Conservation (phyloP, 2,113 vertebrate genomes). For the Campylomormyrus tamandua region DNA sequence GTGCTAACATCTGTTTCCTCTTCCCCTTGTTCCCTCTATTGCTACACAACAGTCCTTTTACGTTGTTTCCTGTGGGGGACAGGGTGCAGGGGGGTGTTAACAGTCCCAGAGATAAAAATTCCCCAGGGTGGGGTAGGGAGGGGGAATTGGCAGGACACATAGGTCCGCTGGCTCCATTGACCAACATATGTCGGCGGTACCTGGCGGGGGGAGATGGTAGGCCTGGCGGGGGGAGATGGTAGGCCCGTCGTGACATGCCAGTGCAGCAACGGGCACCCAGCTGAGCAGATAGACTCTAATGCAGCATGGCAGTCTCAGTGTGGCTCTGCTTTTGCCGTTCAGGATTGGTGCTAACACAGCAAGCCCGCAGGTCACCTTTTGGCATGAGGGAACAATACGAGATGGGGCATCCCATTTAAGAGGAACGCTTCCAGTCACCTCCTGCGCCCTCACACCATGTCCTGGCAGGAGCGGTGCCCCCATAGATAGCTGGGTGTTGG, state of each 20-base stretch:
- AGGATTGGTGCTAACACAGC: background rate
- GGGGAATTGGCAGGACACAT: background rate
- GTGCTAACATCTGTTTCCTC: conserved; percentile 16
- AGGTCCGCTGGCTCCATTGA: background rate
- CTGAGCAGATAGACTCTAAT: conserved; percentile 57
- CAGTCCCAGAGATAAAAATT: conserved; percentile 14
- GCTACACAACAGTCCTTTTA: background rate
- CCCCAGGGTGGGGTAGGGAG: background rate
- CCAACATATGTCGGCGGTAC: conserved; percentile 36
- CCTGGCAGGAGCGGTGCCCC: background rate
- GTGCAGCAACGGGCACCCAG: background rate
- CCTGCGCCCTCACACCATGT: background rate
- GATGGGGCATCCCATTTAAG: background rate
- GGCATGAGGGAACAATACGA: background rate
- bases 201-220: conserved; percentile 36
- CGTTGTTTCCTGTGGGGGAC: background rate
- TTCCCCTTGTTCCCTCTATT: background rate
- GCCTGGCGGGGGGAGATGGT: conserved; percentile 34
- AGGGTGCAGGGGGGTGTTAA: background rate
- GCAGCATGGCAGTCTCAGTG: conserved; percentile 69
- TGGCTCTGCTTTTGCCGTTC: conserved; percentile 47
- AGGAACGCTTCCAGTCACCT: background rate
- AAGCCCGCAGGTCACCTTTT: background rate
- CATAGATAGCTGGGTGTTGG: background rate
- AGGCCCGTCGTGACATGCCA: conserved; percentile 28